Evolutionary conservation across 2,797 vertebrate species (phyloP).

Genomic region (Syngnathus rostellatus): DNA sequence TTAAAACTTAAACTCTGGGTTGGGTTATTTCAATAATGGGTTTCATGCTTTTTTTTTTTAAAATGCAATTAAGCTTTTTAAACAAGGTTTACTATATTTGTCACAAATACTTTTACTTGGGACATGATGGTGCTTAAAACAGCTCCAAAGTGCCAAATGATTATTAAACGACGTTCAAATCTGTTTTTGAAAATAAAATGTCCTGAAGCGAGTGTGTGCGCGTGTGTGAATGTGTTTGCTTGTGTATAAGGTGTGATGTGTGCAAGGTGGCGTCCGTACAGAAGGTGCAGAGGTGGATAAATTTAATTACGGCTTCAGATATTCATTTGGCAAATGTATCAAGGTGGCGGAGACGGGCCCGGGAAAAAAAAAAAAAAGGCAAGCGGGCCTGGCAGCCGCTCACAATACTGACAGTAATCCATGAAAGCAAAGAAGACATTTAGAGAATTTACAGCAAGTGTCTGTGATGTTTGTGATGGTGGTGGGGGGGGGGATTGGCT

Average conservation of each 20-base stretch:
- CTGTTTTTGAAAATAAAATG: slow-evolving; percentile 35
- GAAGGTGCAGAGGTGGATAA: slow-evolving; percentile 80
- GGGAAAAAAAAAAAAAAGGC: slow-evolving; percentile 73
- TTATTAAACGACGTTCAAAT: neutral
- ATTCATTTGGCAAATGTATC: slow-evolving; percentile 94
- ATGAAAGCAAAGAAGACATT: slow-evolving; percentile 70
- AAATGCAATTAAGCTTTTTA: too few species aligned
- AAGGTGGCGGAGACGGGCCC: slow-evolving; percentile 80
- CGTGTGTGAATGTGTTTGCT: neutral
- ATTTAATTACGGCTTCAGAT: slow-evolving; percentile 98
- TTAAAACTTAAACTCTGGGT: neutral
- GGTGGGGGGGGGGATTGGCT: neutral
- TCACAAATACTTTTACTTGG: neutral
- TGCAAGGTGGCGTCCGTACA: slow-evolving; percentile 71
- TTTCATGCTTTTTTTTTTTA: neutral
- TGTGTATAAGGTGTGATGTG: slow-evolving; percentile 52
- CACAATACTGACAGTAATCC: slow-evolving; percentile 72
- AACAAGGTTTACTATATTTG: neutral
- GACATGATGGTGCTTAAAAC: neutral
- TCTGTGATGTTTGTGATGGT: slow-evolving; percentile 52
- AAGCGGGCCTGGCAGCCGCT: slow-evolving; percentile 83
- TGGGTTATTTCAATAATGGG: neutral
- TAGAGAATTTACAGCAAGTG: slow-evolving; percentile 64
- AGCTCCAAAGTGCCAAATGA: neutral
- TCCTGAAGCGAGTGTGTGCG: slow-evolving; percentile 5